Evolutionary conservation across 2,888 invertebrate species (phyloP).

Genomic region (Holacanthella duospinosa): DNA sequence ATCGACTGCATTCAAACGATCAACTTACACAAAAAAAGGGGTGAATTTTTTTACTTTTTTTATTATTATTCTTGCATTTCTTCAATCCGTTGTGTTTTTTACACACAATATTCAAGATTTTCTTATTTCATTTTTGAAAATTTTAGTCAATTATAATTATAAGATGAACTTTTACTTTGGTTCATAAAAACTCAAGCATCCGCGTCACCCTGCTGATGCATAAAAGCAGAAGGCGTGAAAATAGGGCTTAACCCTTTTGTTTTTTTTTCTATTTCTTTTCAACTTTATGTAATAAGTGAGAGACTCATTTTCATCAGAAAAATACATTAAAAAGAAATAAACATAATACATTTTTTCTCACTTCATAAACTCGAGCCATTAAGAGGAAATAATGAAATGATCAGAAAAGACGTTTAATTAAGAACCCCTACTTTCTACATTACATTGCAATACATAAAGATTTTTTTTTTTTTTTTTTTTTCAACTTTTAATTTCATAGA

Average conservation of each 20-base stretch:
- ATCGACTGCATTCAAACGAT: slow-evolving; percentile 38
- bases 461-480: too few relatives aligned
- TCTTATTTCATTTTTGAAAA: too few relatives aligned
- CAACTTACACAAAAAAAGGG: slow-evolving; percentile 19
- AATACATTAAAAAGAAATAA: not conserved
- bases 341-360: not conserved
- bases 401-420: slow-evolving; percentile 7
- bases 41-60: not conserved
- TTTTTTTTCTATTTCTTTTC: not conserved
- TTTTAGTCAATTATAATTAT: not conserved
- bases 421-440: not conserved
- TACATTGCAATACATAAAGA: too few relatives aligned
- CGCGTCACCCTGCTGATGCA: not conserved
- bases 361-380: not conserved
- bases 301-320: not conserved
- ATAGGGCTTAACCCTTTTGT: not conserved
- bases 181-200: not conserved
- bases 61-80: not conserved
- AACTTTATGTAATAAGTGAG: too few relatives aligned
- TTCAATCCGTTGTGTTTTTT: not conserved
- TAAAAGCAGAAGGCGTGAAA: not conserved
- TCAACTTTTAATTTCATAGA: too few relatives aligned
- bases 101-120: not conserved
- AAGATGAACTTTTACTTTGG: not conserved
- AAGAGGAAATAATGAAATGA: not conserved